Percentiles rank a stretch among this genome's conserved stretches.
Conservation (phyloP, 2,797 vertebrate species). For the Pipistrellus nathusii region DNA sequence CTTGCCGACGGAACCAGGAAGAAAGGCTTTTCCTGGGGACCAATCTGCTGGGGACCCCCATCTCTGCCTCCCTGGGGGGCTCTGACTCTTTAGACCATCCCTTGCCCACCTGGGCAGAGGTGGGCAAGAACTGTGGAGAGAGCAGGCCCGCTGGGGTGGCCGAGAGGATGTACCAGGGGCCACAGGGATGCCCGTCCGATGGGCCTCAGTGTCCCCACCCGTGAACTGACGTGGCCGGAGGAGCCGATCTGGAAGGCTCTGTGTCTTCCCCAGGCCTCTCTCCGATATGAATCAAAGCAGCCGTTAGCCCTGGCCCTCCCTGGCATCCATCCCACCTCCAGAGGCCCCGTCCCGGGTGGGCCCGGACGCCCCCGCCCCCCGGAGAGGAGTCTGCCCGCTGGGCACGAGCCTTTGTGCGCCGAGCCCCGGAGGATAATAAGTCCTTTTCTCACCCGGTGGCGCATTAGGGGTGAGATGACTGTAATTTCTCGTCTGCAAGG, state of each 20-base stretch:
- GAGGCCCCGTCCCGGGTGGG: conserved; percentile 77
- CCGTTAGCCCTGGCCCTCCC: conserved; percentile 65
- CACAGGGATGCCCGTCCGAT: neutral
- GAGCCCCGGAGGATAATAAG: conserved; percentile 86
- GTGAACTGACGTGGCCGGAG: neutral
- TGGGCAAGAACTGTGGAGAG: neutral
- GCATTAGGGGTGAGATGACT: conserved; percentile 86
- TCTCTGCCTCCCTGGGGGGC: too few species aligned
- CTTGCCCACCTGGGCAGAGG: neutral
- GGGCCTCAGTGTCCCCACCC: conserved; percentile 64
- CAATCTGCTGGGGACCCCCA: too few species aligned
- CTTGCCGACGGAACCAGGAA: neutral
- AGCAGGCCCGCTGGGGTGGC: accelerated
- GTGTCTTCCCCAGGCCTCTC: neutral
- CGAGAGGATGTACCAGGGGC: neutral
- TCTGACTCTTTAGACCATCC: neutral
- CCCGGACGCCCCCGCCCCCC: conserved; percentile 77
- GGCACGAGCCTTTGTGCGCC: conserved; percentile 82
- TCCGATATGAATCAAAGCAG: conserved; percentile 60
- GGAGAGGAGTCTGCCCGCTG: conserved; percentile 84
- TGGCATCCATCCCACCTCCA: conserved; percentile 74
- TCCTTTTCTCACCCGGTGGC: conserved; percentile 83
- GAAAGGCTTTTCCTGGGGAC: neutral
- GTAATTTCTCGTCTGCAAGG: conserved; percentile 85
- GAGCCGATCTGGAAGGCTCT: neutral